A percentile compares a stretch with the other conserved stretches of the same genome.
phyloP scores from a whole-genome alignment of 2,797 vertebrate genomes.

The Leptatherina wallacei region DNA sequence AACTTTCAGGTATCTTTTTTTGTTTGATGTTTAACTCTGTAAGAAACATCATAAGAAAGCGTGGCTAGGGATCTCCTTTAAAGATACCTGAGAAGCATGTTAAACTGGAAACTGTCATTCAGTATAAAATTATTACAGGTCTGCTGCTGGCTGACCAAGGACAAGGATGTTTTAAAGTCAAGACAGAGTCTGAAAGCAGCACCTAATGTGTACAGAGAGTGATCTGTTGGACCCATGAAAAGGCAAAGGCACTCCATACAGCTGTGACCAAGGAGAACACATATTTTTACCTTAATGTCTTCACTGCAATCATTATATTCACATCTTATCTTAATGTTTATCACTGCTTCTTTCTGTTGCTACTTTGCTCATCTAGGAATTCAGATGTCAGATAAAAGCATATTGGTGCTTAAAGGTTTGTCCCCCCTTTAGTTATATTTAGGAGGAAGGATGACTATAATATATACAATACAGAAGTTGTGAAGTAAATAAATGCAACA shows the following conservation, averaged over 20 bases:
- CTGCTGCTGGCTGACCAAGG: constrained; percentile 18
- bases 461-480: too few species aligned
- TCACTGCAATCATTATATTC: neutral
- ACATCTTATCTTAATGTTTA: neutral
- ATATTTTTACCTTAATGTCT: neutral
- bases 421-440: neutral
- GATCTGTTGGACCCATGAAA: constrained; percentile 7
- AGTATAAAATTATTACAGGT: constrained; percentile 35
- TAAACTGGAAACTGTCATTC: constrained; percentile 34
- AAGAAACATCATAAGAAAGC: constrained; percentile 34
- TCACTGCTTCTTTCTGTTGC: neutral
- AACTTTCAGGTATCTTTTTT: constrained; percentile 90
- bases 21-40: constrained; percentile 50
- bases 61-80: neutral
- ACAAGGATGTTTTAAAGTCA: constrained; percentile 23
- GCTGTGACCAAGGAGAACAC: constrained; percentile 4
- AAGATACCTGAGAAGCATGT: constrained; percentile 39
- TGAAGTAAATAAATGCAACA: too few species aligned
- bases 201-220: neutral
- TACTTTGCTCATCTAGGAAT: neutral
- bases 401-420: neutral
- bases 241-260: neutral
- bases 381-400: neutral
- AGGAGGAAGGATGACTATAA: neutral
- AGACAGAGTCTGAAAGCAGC: constrained; percentile 1